Evolutionary conservation across 2,113 vertebrate genomes (phyloP), one percentile per base, ranked within the genome.

Genomic region (Pangasianodon hypophthalmus): DNA sequence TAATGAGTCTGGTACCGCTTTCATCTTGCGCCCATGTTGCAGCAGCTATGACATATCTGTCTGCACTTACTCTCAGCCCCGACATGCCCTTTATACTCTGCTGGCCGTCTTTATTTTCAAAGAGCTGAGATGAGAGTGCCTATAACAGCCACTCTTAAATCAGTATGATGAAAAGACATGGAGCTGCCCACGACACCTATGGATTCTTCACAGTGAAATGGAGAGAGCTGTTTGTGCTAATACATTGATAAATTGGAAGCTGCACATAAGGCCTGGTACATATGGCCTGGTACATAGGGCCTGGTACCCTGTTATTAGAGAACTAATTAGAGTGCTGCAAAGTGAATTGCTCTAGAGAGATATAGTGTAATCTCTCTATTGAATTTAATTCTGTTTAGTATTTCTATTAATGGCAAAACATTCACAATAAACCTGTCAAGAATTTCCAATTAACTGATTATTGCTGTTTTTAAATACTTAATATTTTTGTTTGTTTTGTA

Each of bases 1-100:
- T 91, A 91, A 88, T 91, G 89, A 92, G 88, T 88, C 86, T 52
- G 26, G 84, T 73, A 71, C 18, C 48, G 71, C 69, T 91, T 91
- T 88, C 88, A 90, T 91, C 90, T 86, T 50, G 46, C 21, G 88
- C 77, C 83, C 19, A 48, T 92, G 87, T 91, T 91, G 83, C 37
- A 84, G 83, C 82, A 80, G 79, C 86, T 71, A 46, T 92, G 91
- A 88, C 86, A 91, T 89, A 91, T 84, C 86, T 77, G 83, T 84
- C 56, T 83, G 83, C 90, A 62, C 52, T 91, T 88, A 89, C 84
- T 69, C 83, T 83, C 37, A 32, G 60, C 75, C 86, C 54, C 64
- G 21, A 80, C 44, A 81, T 37, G 83, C 60, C 88, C 86, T 88
- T 89, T 86, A 89, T 87, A 67, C 83, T 83, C 48, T 26, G 48